Evolutionary conservation across 2,888 invertebrate species (phyloP), one percentile per base, ranked within the genome.

Genomic region (Byasa hedistus): DNA sequence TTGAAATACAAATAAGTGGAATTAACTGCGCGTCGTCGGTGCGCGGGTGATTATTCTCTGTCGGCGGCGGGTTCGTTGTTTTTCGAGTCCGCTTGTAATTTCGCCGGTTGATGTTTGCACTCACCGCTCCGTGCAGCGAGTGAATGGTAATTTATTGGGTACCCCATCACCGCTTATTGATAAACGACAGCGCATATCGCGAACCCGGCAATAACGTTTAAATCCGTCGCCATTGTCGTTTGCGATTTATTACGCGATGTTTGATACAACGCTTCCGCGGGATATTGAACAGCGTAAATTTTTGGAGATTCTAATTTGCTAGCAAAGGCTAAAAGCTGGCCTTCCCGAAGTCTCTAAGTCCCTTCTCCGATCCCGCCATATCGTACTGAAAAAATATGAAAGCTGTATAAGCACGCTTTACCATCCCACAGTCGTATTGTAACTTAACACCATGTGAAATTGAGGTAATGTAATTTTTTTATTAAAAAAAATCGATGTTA

Each of bases 41-140:
- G 77, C 71, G 75, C 72, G 76, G 75, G 83, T 84, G 84, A 88
- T 89, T 82, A 87, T 80, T 87, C 86, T 83, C 82, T 83, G 86
- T 84, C 85, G 73, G 73, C 65, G 48, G 62, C 61, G 71, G 70
- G 67, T 76, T 75, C 71, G 76, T 73, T 82, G 82, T 86, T 86
- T 87, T 87, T 84, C 82, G 78, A 75, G 75, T 76, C 72, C 68
- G 71, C 75, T 79, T 81, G 84, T 86, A 84, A 87, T 87, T 87
- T 83, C 79, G 79, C 73, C 71, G 79, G 77, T 74, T 79, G 77
- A 78, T 84, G 81, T 83, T 84, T 83, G 82, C 80, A 76, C 79
- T 76, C 75, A 72, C 70, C 76, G 74, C 74, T 58, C 68, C 80
- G 82, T 84, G 84, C 82, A 80, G 80, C 79, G 73, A 72, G 71